Conservation (phyloP, 2,113 vertebrate genomes). For the Regulus satrapa region DNA sequence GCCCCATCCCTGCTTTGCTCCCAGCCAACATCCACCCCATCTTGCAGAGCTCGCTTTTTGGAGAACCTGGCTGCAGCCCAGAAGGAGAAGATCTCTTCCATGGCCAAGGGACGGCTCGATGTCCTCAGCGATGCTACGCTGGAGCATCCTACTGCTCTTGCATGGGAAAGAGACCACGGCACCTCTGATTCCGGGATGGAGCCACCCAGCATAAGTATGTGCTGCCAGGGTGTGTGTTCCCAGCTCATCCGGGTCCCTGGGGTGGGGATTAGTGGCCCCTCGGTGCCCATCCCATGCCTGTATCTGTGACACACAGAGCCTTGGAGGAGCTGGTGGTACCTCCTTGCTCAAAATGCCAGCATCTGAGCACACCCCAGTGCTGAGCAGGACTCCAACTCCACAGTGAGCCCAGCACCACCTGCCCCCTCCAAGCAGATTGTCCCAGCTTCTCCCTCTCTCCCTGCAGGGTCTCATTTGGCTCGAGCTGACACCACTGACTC, state of each 20-base stretch:
- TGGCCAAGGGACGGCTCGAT: conserved; percentile 68
- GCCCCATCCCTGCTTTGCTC: not conserved
- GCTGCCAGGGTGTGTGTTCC: not conserved
- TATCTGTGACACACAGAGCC: not conserved
- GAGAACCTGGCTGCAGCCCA: conserved; percentile 84
- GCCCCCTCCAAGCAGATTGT: not conserved
- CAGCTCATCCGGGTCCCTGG: not conserved
- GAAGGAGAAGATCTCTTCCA: conserved; percentile 76
- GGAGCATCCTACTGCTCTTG: not conserved
- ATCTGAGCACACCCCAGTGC: not conserved
- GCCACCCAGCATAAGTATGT: conserved; percentile 1
- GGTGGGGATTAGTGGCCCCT: not conserved
- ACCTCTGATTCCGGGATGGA: not conserved
- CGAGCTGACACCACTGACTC: conserved; percentile 26
- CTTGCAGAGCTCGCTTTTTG: conserved; percentile 85
- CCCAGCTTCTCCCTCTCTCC: not conserved
- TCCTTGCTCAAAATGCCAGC: accelerated
- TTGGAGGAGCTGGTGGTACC: not conserved
- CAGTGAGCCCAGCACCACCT: not conserved
- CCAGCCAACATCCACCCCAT: not conserved
- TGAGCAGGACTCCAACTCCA: not conserved
- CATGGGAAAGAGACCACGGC: conserved; percentile 7
- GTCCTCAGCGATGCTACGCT: not conserved
- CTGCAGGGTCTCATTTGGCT: conserved; percentile 35
- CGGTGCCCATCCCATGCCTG: not conserved